phyloP scores from a whole-genome alignment of 2,113 vertebrate genomes.

The Orycteropus afer region DNA sequence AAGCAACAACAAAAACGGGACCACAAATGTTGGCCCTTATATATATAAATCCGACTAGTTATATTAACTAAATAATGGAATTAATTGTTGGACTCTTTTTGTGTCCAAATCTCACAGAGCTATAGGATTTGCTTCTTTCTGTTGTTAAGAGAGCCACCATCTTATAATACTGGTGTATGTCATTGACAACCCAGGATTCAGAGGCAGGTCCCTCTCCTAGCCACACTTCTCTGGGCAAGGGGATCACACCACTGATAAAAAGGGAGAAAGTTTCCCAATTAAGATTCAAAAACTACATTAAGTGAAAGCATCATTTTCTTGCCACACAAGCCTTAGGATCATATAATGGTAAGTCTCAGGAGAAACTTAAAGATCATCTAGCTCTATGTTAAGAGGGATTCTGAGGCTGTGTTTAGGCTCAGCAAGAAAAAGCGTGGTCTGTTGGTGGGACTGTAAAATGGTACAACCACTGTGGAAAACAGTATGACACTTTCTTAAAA shows the following conservation, averaged over 20 bases:
- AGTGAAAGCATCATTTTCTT: background rate
- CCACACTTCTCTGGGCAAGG: background rate
- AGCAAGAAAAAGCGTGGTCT: too few species aligned
- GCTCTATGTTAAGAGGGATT: background rate
- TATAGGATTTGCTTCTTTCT: background rate
- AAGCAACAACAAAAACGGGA: constrained; percentile 63
- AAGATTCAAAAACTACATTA: background rate
- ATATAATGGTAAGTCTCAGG: background rate
- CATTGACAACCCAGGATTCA: background rate
- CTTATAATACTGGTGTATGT: fast-evolving
- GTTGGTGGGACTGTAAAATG: too few species aligned
- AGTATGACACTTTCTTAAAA: too few species aligned
- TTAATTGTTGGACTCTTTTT: constrained; percentile 28
- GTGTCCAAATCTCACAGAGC: background rate
- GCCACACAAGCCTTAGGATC: background rate
- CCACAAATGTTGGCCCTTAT: constrained; percentile 71
- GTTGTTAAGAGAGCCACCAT: background rate
- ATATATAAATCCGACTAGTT: constrained; percentile 80
- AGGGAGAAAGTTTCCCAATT: background rate
- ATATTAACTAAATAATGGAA: constrained; percentile 40
- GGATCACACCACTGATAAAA: background rate
- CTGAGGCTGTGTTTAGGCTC: background rate
- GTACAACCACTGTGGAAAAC: too few species aligned
- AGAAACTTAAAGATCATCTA: background rate
- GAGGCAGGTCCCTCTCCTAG: background rate